Evolutionary conservation across 1,140 invertebrate genomes (phyloP).

Genomic region (Bombus difficillimus): DNA sequence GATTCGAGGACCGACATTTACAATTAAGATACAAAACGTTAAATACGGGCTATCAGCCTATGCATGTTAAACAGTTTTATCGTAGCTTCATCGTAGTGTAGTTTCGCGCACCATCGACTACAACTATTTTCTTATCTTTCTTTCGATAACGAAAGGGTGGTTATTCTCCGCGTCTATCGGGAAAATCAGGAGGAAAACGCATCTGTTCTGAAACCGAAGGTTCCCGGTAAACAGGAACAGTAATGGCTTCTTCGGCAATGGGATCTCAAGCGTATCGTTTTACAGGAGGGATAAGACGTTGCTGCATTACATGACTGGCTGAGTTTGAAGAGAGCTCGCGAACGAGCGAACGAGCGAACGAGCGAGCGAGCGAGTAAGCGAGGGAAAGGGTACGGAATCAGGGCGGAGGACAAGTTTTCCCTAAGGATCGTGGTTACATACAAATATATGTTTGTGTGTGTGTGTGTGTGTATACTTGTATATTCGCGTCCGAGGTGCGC

Average conservation of each 20-base stretch:
- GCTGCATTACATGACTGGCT: conserved; percentile 61
- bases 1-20: background rate
- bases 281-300: conserved; percentile 63
- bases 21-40: conserved; percentile 11
- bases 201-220: conserved; percentile 46
- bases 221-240: conserved; percentile 54
- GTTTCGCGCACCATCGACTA: background rate
- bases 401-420: conserved; percentile 18
- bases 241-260: conserved; percentile 66
- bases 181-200: conserved; percentile 23
- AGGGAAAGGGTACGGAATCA: background rate
- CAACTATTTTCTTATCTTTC: background rate
- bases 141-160: no score
- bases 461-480: background rate
- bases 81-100: background rate
- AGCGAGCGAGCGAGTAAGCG: background rate
- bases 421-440: conserved; percentile 29
- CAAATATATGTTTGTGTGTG: background rate
- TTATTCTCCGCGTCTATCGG: background rate
- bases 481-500: background rate
- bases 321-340: conserved; percentile 6
- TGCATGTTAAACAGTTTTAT: background rate
- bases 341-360: background rate
- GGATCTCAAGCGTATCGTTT: conserved; percentile 75
- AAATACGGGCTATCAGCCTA: background rate